These are phyloP conservation scores for Xiphophorus birchmanni DNA, from an alignment of 2,797 vertebrate genomes.

Conservation along the genomic window DNA sequence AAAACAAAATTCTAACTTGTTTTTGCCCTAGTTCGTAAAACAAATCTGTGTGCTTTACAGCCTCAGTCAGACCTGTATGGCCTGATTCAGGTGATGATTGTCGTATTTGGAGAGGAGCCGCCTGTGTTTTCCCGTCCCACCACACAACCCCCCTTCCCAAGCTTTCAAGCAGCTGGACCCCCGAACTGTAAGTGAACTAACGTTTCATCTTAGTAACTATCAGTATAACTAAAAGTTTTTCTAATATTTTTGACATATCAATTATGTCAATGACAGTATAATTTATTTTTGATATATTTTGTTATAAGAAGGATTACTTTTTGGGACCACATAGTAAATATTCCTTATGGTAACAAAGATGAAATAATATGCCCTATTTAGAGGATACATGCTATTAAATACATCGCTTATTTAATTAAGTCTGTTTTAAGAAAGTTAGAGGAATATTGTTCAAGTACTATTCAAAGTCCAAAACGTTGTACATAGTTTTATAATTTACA, in stretches of 20 bases:
- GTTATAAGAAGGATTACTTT: background rate
- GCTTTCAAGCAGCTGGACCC: constrained; percentile 93
- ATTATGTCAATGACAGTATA: background rate
- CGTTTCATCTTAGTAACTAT: background rate
- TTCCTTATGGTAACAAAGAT: background rate
- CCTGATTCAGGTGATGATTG: constrained; percentile 99
- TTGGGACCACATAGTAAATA: no score
- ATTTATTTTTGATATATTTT: background rate
- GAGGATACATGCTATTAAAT: background rate
- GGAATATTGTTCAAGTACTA: background rate
- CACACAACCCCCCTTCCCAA: constrained; percentile 86
- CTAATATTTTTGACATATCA: background rate
- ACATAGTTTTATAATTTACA: background rate
- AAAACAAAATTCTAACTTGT: no score
- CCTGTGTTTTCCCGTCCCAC: constrained; percentile 96
- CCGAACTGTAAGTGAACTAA: constrained; percentile 88
- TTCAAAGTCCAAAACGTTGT: background rate
- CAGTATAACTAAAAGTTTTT: background rate
- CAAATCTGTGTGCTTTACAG: constrained; percentile 69
- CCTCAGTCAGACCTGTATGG: constrained; percentile 95
- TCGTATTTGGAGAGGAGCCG: constrained; percentile 97
- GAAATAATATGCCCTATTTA: background rate
- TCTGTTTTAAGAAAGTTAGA: background rate
- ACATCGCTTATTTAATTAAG: background rate
- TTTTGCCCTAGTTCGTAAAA: constrained; percentile 2